Percentiles rank a stretch among this genome's conserved stretches.
These are phyloP conservation scores for Pagrus major DNA, from an alignment of 2,113 vertebrate genomes.

Conservation along the genomic window DNA sequence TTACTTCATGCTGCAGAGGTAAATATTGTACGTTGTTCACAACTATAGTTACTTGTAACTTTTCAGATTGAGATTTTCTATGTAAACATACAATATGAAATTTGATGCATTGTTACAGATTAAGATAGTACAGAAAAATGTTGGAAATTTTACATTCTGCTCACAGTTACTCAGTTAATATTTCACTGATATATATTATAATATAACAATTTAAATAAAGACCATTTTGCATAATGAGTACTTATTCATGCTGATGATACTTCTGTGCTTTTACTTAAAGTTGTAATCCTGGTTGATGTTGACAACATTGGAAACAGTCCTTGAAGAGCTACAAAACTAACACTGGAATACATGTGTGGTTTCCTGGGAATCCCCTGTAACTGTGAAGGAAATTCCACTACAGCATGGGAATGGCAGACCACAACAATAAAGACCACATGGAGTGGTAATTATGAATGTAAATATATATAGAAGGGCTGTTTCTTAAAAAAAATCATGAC, in stretches of 20 bases:
- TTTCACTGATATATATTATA: not conserved
- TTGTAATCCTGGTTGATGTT: not conserved
- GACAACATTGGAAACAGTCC: not conserved
- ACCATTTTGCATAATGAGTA: not conserved
- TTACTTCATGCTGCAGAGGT: not conserved
- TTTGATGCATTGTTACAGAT: not conserved
- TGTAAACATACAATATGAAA: not conserved
- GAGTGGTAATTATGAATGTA: not conserved
- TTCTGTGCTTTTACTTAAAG: not conserved
- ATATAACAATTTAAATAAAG: not conserved
- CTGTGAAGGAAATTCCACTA: not conserved
- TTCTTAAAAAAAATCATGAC: not conserved
- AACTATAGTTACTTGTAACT: not conserved
- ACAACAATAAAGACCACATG: not conserved
- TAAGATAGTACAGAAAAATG: not conserved
- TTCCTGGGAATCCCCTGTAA: not conserved
- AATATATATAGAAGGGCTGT: not conserved
- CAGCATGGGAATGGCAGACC: not conserved
- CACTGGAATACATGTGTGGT: not conserved
- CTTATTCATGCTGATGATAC: not conserved
- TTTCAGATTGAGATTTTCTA: not conserved
- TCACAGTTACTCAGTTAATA: not conserved
- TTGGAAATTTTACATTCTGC: not conserved
- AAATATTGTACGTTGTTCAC: not conserved
- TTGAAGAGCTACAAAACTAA: not conserved